Percentiles rank a stretch among this genome's conserved stretches.
Evolutionary conservation across 2,888 invertebrate species (phyloP).

Genomic region (Volucella inflata): DNA sequence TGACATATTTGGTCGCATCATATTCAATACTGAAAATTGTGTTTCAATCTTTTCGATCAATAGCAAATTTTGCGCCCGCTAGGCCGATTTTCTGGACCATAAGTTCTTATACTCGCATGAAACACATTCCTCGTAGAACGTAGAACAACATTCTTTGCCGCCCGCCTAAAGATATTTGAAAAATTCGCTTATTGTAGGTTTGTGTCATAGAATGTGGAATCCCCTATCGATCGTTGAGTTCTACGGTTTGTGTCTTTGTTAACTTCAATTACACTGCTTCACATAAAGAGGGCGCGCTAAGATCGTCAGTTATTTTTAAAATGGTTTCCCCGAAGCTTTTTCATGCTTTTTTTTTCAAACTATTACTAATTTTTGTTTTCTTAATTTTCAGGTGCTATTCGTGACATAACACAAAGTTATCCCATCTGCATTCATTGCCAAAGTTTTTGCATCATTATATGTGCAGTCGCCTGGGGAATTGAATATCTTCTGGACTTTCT

Average conservation of each 20-base stretch:
- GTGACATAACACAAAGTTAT: conserved; percentile 88
- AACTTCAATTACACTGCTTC: not conserved
- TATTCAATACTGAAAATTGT: too few relatives aligned
- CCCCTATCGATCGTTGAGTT: conserved; percentile 10
- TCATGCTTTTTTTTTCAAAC: not conserved
- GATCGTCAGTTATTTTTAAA: not conserved
- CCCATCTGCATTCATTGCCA: conserved; percentile 89
- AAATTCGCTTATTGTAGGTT: not conserved
- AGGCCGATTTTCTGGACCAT: too few relatives aligned
- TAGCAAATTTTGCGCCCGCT: too few relatives aligned
- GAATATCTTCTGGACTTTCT: conserved; percentile 84
- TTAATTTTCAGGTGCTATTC: conserved; percentile 86
- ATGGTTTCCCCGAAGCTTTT: not conserved
- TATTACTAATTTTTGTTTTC: conserved; percentile 12
- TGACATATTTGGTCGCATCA: too few relatives aligned
- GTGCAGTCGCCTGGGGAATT: conserved; percentile 88
- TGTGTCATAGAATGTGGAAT: not conserved
- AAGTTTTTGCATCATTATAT: conserved; percentile 88
- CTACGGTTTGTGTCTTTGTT: conserved; percentile 3
- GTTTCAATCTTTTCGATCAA: too few relatives aligned
- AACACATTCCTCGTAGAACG: too few relatives aligned
- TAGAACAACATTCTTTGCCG: too few relatives aligned
- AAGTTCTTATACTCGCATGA: too few relatives aligned
- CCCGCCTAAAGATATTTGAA: too few relatives aligned
- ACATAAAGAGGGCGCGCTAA: conserved; percentile 1